Evolutionary conservation across 2,113 vertebrate genomes (phyloP), one percentile per base, ranked within the genome.

Genomic region (Pardalotus punctatus): DNA sequence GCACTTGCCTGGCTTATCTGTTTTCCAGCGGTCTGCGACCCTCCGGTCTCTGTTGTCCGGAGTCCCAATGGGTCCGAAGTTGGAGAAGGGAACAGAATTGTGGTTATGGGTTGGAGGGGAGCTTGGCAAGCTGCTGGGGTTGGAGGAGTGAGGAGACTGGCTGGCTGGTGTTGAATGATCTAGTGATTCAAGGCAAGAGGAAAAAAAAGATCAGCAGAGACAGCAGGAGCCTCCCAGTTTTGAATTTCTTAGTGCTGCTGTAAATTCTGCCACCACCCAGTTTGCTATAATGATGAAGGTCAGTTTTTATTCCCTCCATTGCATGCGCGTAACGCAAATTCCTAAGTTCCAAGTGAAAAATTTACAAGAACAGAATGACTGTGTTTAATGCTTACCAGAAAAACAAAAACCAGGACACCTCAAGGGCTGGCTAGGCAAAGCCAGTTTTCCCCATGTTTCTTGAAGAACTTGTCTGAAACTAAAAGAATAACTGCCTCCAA

Each of bases 131-230:
- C 99, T 99, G 98, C 99, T 99, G 88, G 99, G 99, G 96, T 99
- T 99, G 90, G 99, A 99, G 57, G 99, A 99, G 98, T 99, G 99
- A 97, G 99, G 99, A 69, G 99, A 99, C 89, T 99, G 99, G 97
- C 99, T 99, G 97, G 99, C 99, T 95, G 99, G 99, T 97, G 99
- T 99, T 10, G 99, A 99, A 98, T 99, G 99, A 98, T 99, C 99
- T 99, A 78, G 50, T 36, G 69, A 96, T 94, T 6, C 57, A 97
- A 95, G 15, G 51, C 4, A 95, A 76, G 57, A 93, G 23, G 20
- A 56, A 93, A 74, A 79, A 77, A 43, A 79, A 19, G 45, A n/a
- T 96, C 74, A 95, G 54, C 14, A 64, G 56, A 77, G 64, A 61
- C 2, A 12, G 43, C 18, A 78, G 20, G 27, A 74, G 10, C 50